phyloP scores from a whole-genome alignment of 2,888 invertebrate species.

The Agrotis puta region DNA sequence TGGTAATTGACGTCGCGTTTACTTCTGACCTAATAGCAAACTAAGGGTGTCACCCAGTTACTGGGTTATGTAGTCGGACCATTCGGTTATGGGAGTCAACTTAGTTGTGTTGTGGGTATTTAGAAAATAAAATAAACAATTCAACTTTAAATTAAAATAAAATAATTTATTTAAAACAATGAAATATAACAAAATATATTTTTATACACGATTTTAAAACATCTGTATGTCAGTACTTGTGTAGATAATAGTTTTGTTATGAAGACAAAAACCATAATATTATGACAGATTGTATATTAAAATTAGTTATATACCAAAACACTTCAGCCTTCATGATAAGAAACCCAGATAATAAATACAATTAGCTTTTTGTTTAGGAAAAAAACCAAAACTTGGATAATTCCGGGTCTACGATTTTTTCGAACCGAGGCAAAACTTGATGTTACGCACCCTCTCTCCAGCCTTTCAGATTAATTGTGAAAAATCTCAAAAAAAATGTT shows the following conservation, averaged over 20 bases:
- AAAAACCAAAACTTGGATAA: not conserved
- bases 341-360: not conserved
- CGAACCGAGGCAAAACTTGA: too few species aligned
- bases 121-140: not conserved
- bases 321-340: not conserved
- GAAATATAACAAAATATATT: not conserved
- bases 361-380: not conserved
- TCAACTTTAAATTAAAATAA: conserved; percentile 2
- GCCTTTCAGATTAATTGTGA: too few species aligned
- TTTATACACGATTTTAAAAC: not conserved
- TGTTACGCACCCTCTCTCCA: too few species aligned
- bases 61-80: too few species aligned
- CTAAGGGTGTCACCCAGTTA: too few species aligned
- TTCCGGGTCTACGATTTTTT: too few species aligned
- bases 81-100: too few species aligned
- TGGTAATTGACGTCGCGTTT: too few species aligned
- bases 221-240: conserved; percentile 3
- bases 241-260: conserved; percentile 23
- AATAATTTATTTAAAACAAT: conserved; percentile 10
- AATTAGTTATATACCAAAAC: not conserved
- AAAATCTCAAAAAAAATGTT: too few species aligned
- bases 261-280: conserved; percentile 4
- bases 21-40: too few species aligned
- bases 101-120: too few species aligned
- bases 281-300: not conserved